Conservation (phyloP, 2,888 invertebrate genomes). For the Linhomoeus sp. region DNA sequence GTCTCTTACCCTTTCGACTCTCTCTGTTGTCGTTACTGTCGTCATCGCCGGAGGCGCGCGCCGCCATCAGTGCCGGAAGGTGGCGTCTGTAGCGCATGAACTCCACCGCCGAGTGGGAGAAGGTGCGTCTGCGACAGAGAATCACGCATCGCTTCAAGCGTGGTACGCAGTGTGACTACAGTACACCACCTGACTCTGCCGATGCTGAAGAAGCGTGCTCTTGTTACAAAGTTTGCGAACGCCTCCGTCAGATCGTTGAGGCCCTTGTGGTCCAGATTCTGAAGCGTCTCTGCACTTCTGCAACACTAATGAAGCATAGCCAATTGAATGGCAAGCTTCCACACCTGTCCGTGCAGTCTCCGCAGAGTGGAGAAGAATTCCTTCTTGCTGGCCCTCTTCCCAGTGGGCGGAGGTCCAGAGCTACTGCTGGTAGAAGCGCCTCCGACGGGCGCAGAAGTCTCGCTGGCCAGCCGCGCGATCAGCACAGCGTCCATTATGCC, state of each 20-base stretch:
- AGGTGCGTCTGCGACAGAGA: conserved; percentile 23
- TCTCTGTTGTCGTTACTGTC: background rate
- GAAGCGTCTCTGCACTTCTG: too few relatives aligned
- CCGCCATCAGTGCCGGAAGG: conserved; percentile 21
- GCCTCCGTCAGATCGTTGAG: conserved; percentile 27
- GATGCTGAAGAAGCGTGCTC: conserved; percentile 24
- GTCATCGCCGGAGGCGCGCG: background rate
- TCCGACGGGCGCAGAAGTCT: too few relatives aligned
- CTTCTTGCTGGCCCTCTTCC: too few relatives aligned
- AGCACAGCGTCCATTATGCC: too few relatives aligned
- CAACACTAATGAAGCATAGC: too few relatives aligned
- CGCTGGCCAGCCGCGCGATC: too few relatives aligned
- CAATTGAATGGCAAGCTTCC: conserved; percentile 18
- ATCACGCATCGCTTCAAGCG: too few relatives aligned
- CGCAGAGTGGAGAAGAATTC: conserved; percentile 22
- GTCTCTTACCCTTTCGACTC: background rate
- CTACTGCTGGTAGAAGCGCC: too few relatives aligned
- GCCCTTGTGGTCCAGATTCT: conserved; percentile 10
- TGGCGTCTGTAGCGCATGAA: conserved; percentile 27
- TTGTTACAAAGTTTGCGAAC: conserved; percentile 23
- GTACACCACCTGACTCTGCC: conserved; percentile 17
- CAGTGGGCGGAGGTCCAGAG: too few relatives aligned
- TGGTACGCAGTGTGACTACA: background rate
- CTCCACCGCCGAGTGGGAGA: conserved; percentile 27
- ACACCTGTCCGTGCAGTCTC: conserved; percentile 23